Evolutionary conservation across 2,888 invertebrate genomes (phyloP).

Genomic region (Athalia rosae): DNA sequence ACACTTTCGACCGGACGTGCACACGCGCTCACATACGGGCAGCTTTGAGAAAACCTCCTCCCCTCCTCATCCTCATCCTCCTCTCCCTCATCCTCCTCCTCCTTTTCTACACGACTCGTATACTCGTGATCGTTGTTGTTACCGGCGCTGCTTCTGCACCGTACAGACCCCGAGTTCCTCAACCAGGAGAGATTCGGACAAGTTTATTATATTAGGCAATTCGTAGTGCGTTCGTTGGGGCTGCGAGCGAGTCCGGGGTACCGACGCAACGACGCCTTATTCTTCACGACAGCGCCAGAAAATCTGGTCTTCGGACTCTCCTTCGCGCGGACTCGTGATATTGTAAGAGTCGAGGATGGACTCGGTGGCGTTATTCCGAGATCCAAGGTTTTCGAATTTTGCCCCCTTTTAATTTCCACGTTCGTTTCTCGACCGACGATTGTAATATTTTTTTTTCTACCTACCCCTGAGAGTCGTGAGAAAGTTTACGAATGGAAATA

Average conservation of each 20-base stretch:
- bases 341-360: too few relatives aligned
- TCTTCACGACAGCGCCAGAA: not conserved
- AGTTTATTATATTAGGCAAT: conserved; percentile 45
- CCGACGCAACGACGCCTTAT: not conserved
- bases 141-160: conserved; percentile 3
- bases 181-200: conserved; percentile 32
- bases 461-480: not conserved
- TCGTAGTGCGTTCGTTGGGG: conserved; percentile 32
- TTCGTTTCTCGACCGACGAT: too few relatives aligned
- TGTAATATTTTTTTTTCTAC: too few relatives aligned
- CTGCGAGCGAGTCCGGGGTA: not conserved
- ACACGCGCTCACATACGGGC: conserved; percentile 2
- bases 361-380: too few relatives aligned
- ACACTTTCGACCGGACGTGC: conserved; percentile 42
- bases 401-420: too few relatives aligned
- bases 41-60: not conserved
- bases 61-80: not conserved
- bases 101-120: not conserved
- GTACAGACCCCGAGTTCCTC: not conserved
- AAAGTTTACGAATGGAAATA: not conserved
- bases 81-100: not conserved
- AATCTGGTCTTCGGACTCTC: not conserved
- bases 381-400: too few relatives aligned
- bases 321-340: too few relatives aligned
- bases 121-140: not conserved